Base-by-base conservation (phyloP, 1,140 invertebrate species). In the Drosophila varians region DNA sequence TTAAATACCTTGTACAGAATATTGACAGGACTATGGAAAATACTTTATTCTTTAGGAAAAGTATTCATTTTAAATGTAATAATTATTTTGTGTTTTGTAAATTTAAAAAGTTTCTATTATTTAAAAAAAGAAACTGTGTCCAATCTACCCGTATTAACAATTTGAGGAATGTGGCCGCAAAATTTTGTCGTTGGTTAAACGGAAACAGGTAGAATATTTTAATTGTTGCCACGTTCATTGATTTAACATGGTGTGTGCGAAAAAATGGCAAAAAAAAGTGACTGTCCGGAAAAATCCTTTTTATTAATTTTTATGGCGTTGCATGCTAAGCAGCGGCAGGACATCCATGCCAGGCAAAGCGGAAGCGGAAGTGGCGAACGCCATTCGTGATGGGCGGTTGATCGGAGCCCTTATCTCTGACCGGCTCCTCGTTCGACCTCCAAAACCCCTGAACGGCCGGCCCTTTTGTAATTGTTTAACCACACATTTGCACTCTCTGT, bases 361-460 rank as follows among this genome's bases (percentile, higher is more conserved):
- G 80, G 82, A 84, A 87, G 28, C 82, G 76, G 82, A 84, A 86
- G 77, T 84, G 80, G 80, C 73, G 76, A 72, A 76, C 80, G 82
- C 80, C 80, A 80, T 84, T 80, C 69, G 66, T 73, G 79, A 62
- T 53, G 52, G 61, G 31, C 26, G 46, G 26, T 5, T 51, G 40
- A 25, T 34, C 25, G 11, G n/a, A n/a, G 43, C 38, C 26, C 45
- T 71, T 71, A 58, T 68, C 64, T 45, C 52, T 9, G 64, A 0
- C 45, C 45, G 11, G 36, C 14, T 19, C 16, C 16, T 8, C 38
- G 2, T 11, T 14, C 7, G 14, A 42, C 38, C 38, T 9, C 38
- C 7, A 7, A 11, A 31, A 18, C 31, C 43, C 21, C n/a, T 16
- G 2, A 7, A 25, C 11, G 21, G 6, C 21, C 28, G 4, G 16